Percentiles rank a stretch among this genome's conserved stretches.
phyloP scores from a whole-genome alignment of 1,140 invertebrate genomes.

The Lasaia peninsularis region DNA sequence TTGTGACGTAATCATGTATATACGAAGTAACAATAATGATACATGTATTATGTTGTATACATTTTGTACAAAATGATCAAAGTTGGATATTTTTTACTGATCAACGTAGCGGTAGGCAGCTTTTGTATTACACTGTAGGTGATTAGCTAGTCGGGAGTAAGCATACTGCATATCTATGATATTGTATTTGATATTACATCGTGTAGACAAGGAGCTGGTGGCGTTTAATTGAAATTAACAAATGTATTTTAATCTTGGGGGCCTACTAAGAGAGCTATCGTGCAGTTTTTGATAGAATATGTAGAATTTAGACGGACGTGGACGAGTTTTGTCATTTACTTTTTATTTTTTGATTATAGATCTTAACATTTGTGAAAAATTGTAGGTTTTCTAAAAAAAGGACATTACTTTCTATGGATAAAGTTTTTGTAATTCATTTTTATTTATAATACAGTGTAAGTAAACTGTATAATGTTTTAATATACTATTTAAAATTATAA shows the following conservation, averaged over 20 bases:
- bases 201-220: conserved; percentile 24
- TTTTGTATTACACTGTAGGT: conserved; percentile 59
- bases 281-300: not conserved
- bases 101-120: conserved; percentile 47
- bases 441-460: too few relatives aligned
- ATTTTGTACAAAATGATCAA: conserved; percentile 62
- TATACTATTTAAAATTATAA: too few relatives aligned
- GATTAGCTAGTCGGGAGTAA: conserved; percentile 51
- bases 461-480: too few relatives aligned
- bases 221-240: conserved; percentile 10
- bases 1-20: conserved; percentile 26
- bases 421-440: too few relatives aligned
- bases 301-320: not conserved
- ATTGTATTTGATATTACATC: conserved; percentile 55
- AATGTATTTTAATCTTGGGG: conserved; percentile 1
- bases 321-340: not conserved
- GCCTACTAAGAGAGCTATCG: conserved; percentile 3
- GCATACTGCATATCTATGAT: conserved; percentile 49
- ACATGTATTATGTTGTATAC: conserved; percentile 38
- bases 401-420: too few relatives aligned
- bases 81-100: conserved; percentile 64
- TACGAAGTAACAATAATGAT: conserved; percentile 15
- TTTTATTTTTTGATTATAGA: too few relatives aligned
- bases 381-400: too few relatives aligned
- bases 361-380: too few relatives aligned